Conservation (phyloP, 1,140 invertebrate genomes). For the Limonius californicus region DNA sequence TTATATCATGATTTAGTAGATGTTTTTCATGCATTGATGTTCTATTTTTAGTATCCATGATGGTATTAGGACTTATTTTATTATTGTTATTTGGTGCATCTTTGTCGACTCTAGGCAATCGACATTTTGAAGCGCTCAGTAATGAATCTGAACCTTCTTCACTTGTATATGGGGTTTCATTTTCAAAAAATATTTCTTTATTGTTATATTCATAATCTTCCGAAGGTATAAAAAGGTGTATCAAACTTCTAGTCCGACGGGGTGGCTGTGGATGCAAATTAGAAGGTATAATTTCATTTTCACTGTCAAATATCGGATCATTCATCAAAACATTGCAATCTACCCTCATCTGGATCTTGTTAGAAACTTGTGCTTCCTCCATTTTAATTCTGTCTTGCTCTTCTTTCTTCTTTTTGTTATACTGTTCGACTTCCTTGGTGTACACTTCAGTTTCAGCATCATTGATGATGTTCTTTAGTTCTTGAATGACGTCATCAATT, state of each 20-base stretch:
- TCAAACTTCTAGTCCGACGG: conserved; percentile 49
- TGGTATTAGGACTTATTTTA: conserved; percentile 43
- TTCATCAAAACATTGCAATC: conserved; percentile 29
- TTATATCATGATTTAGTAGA: background rate
- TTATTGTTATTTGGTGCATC: conserved; percentile 38
- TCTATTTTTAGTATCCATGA: conserved; percentile 23
- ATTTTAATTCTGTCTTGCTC: conserved; percentile 43
- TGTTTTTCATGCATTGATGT: conserved; percentile 38
- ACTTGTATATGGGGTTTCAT: conserved; percentile 60
- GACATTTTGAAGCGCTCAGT: conserved; percentile 60
- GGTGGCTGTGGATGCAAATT: conserved; percentile 61
- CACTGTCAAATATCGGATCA: conserved; percentile 36
- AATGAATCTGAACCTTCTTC: conserved; percentile 68
- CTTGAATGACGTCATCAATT: conserved; percentile 83
- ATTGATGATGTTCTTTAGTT: conserved; percentile 78
- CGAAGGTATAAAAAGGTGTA: conserved; percentile 46
- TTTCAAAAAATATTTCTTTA: conserved; percentile 57
- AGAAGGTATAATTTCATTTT: conserved; percentile 59
- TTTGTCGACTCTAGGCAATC: conserved; percentile 44
- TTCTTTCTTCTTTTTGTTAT: conserved; percentile 44
- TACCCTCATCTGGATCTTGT: conserved; percentile 38
- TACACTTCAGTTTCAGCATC: conserved; percentile 74
- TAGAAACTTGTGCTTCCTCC: conserved; percentile 30
- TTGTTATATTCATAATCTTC: conserved; percentile 52
- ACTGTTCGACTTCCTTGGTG: conserved; percentile 31